Conservation (phyloP, 1,140 invertebrate genomes). For the Drosophila subobscura region DNA sequence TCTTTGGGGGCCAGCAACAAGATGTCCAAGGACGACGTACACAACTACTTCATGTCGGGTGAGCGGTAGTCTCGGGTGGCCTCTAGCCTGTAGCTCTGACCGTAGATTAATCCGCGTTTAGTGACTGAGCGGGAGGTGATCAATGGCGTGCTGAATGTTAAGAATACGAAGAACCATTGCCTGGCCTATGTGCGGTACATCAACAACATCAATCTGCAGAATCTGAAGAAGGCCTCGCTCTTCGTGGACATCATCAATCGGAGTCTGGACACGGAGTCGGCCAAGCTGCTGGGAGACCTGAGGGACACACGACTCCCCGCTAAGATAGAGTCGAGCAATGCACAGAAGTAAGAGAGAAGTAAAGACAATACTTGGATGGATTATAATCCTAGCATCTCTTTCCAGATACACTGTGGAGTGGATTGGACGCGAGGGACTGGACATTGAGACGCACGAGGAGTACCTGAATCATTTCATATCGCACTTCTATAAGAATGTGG, state of each 20-base stretch:
- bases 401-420: slow-evolving; percentile 96
- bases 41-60: slow-evolving; percentile 99
- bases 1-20: slow-evolving; percentile 93
- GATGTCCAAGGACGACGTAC: slow-evolving; percentile 96
- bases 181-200: slow-evolving; percentile 98
- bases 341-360: slow-evolving; percentile 88
- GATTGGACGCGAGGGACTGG: slow-evolving; percentile 97
- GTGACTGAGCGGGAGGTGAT: slow-evolving; percentile 99
- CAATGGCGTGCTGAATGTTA: slow-evolving; percentile 96
- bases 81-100: slow-evolving; percentile 20
- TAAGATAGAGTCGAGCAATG: slow-evolving; percentile 94
- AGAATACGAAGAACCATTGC: slow-evolving; percentile 98
- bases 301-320: slow-evolving; percentile 93
- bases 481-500: slow-evolving; percentile 97
- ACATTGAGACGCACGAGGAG: slow-evolving; percentile 95
- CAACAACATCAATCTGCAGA: slow-evolving; percentile 98
- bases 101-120: slow-evolving; percentile 84
- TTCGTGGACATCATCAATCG: slow-evolving; percentile 98
- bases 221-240: slow-evolving; percentile 95
- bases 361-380: slow-evolving; percentile 34
- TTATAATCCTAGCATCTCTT: slow-evolving; percentile 10
- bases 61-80: slow-evolving; percentile 52
- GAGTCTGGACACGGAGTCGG: slow-evolving; percentile 96
- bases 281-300: slow-evolving; percentile 94
- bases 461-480: slow-evolving; percentile 98